Evolutionary conservation across 2,113 vertebrate species (phyloP).

Genomic region (Sinocyclocheilus anophthalmus): DNA sequence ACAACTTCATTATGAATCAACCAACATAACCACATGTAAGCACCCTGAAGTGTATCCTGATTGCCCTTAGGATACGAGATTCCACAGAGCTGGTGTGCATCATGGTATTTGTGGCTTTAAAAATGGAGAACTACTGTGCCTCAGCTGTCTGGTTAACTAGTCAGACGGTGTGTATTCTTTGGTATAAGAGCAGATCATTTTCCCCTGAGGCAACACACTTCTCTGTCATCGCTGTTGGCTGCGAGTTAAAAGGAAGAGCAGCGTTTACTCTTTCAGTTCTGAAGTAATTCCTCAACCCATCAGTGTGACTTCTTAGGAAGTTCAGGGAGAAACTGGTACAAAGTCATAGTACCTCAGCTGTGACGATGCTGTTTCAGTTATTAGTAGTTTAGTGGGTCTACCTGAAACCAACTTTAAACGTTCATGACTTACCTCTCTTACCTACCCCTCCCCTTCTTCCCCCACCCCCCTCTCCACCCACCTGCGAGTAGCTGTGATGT

Average conservation of each 20-base stretch:
- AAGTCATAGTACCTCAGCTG: neutral
- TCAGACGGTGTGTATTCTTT: neutral
- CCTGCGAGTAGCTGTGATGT: neutral
- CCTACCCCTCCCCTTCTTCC: slow-evolving; percentile 7
- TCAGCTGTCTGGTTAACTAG: neutral
- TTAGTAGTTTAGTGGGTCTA: neutral
- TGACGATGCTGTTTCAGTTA: neutral
- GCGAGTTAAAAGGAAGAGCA: neutral
- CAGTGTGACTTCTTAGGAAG: slow-evolving; percentile 22
- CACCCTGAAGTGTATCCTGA: neutral
- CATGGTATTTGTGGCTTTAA: neutral
- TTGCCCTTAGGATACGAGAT: neutral
- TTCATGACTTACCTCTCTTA: slow-evolving; percentile 2
- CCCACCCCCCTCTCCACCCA: neutral
- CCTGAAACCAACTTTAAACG: neutral
- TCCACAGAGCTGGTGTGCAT: neutral
- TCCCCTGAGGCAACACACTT: neutral
- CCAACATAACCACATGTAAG: neutral
- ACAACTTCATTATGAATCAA: neutral
- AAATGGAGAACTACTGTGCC: neutral
- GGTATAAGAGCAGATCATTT: neutral
- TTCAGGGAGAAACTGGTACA: neutral
- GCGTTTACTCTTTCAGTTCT: neutral
- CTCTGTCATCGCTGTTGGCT: neutral
- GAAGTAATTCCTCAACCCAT: slow-evolving; percentile 11